phyloP scores from a whole-genome alignment of 1,140 invertebrate genomes.

The Drosophila orosa region DNA sequence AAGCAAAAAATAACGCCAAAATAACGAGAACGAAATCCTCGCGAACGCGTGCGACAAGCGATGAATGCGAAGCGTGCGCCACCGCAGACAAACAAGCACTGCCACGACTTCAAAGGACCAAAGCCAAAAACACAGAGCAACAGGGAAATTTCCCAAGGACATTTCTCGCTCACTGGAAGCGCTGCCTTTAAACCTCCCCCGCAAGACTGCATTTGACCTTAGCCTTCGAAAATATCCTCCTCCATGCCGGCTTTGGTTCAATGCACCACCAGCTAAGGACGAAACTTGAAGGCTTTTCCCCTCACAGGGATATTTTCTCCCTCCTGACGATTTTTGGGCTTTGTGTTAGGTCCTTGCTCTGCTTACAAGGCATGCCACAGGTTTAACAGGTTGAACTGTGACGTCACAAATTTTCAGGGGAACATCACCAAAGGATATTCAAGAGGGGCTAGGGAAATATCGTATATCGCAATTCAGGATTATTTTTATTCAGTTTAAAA shows the following conservation, averaged over 20 bases:
- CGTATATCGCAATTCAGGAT: no score
- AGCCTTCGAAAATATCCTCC: conserved; percentile 64
- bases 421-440: conserved; percentile 10
- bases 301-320: conserved; percentile 41
- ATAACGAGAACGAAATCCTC: conserved; percentile 1
- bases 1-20: conserved; percentile 45
- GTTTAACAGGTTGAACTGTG: conserved; percentile 71
- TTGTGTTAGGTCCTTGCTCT: conserved; percentile 31
- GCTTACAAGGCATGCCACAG: conserved; percentile 14
- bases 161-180: conserved; percentile 67
- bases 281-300: conserved; percentile 24
- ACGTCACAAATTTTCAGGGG: conserved; percentile 59
- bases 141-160: conserved; percentile 56
- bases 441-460: neutral
- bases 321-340: conserved; percentile 9
- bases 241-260: conserved; percentile 66
- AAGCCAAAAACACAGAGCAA: conserved; percentile 46
- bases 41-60: conserved; percentile 16
- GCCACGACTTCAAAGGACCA: conserved; percentile 37
- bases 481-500: neutral
- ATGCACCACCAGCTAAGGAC: conserved; percentile 49
- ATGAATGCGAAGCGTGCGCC: conserved; percentile 52
- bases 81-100: conserved; percentile 70
- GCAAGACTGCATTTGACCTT: conserved; percentile 73
- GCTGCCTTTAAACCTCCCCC: conserved; percentile 20